phyloP scores from a whole-genome alignment of 2,888 invertebrate genomes.

The Cataglyphis cursor region DNA sequence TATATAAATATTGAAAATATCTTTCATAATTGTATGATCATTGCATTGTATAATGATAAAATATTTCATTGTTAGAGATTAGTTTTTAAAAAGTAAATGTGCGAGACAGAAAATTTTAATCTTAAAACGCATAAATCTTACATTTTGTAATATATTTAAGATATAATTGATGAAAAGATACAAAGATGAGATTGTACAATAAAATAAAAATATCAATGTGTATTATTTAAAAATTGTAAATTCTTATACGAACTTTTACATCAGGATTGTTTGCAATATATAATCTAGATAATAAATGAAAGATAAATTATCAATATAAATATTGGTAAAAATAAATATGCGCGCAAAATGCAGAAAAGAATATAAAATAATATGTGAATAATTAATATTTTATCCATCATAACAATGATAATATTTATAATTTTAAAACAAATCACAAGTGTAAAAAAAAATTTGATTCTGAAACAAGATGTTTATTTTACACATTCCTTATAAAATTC shows the following conservation, averaged over 20 bases:
- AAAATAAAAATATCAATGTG: slow-evolving; percentile 24
- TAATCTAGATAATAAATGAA: slow-evolving; percentile 3
- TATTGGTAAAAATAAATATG: slow-evolving; percentile 17
- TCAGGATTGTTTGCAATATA: slow-evolving; percentile 2
- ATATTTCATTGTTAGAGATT: neutral
- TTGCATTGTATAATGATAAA: slow-evolving; percentile 1
- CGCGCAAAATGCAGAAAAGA: neutral
- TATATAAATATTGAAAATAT: neutral
- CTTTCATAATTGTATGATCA: neutral
- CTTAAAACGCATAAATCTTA: neutral
- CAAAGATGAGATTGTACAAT: neutral
- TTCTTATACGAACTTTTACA: neutral
- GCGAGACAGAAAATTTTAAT: slow-evolving; percentile 1
- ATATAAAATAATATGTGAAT: neutral
- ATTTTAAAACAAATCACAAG: slow-evolving; percentile 13
- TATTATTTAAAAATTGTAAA: slow-evolving; percentile 2
- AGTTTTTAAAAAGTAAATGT: neutral
- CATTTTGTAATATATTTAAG: slow-evolving; percentile 29
- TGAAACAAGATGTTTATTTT: slow-evolving; percentile 25
- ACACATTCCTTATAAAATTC: slow-evolving; percentile 4
- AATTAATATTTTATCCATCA: slow-evolving; percentile 59
- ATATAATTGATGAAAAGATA: neutral
- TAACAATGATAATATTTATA: slow-evolving; percentile 57
- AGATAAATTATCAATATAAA: neutral
- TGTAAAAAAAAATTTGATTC: neutral